Percentiles rank a stretch among this genome's conserved stretches.
Evolutionary conservation across 2,888 invertebrate genomes (phyloP).

Genomic region (Heliconius aoede): DNA sequence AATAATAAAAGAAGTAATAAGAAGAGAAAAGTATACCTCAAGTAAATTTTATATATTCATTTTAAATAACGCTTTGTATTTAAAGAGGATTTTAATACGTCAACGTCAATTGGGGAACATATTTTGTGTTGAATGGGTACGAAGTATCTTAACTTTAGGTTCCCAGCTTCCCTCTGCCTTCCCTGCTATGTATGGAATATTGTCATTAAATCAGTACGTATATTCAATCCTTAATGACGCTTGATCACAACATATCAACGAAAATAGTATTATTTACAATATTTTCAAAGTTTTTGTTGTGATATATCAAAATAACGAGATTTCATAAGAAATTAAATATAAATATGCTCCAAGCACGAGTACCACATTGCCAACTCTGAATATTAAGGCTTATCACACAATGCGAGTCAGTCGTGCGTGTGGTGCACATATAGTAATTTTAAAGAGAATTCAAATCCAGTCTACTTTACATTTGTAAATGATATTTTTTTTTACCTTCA

Average conservation of each 20-base stretch:
- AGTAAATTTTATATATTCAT: too few relatives aligned
- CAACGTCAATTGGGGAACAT: too few relatives aligned
- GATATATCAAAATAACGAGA: conserved; percentile 11
- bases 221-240: not conserved
- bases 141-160: not conserved
- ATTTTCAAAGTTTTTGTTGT: too few relatives aligned
- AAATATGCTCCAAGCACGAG: conserved; percentile 30
- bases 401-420: conserved; percentile 29
- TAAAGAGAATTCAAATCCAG: conserved; percentile 15
- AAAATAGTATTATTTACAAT: not conserved
- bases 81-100: too few relatives aligned
- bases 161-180: too few relatives aligned
- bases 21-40: too few relatives aligned
- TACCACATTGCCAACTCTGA: conserved; percentile 15
- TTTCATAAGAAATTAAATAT: conserved; percentile 34
- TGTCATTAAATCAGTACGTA: not conserved
- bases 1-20: too few relatives aligned
- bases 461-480: not conserved
- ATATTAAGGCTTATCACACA: conserved; percentile 29
- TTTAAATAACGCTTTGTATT: too few relatives aligned
- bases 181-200: not conserved
- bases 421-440: conserved; percentile 26
- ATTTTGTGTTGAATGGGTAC: not conserved
- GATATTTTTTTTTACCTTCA: not conserved
- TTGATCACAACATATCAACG: not conserved